These are phyloP conservation scores for Zaprionus kolodkinae DNA, from an alignment of 1,140 invertebrate species.

Conservation along the genomic window DNA sequence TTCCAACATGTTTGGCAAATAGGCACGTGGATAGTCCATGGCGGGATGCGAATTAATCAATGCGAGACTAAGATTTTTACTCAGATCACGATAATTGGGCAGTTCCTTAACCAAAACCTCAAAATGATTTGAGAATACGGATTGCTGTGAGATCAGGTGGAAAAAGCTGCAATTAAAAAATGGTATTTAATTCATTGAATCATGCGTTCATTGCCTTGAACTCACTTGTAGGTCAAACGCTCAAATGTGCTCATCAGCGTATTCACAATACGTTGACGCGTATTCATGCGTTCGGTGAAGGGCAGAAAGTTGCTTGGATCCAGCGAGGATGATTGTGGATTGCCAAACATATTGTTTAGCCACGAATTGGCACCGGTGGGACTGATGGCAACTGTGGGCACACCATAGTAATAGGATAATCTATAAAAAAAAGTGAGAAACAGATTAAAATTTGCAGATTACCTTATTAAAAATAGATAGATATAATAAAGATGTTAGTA, in stretches of 20 bases:
- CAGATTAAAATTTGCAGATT: too few relatives aligned
- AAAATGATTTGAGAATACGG: constrained; percentile 77
- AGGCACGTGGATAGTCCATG: constrained; percentile 86
- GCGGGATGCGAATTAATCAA: constrained; percentile 87
- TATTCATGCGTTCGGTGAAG: constrained; percentile 86
- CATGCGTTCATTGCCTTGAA: background rate
- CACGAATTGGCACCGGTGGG: constrained; percentile 87
- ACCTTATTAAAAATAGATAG: too few relatives aligned
- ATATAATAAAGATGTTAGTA: too few relatives aligned
- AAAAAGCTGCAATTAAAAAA: constrained; percentile 65
- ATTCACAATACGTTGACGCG: constrained; percentile 87
- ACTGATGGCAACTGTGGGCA: constrained; percentile 86
- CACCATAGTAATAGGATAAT: constrained; percentile 85
- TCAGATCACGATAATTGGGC: constrained; percentile 85
- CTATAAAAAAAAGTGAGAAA: constrained; percentile 55
- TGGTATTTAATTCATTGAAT: background rate
- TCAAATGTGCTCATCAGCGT: constrained; percentile 78
- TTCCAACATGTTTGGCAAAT: constrained; percentile 86
- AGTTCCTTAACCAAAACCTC: constrained; percentile 63
- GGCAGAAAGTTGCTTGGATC: constrained; percentile 86
- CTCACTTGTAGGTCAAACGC: constrained; percentile 74
- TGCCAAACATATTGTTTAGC: constrained; percentile 87
- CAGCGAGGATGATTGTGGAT: constrained; percentile 87
- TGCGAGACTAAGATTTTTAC: constrained; percentile 86
- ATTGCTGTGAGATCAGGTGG: constrained; percentile 79